Evolutionary conservation across 2,113 vertebrate genomes (phyloP).

Genomic region (Pipra filicauda): DNA sequence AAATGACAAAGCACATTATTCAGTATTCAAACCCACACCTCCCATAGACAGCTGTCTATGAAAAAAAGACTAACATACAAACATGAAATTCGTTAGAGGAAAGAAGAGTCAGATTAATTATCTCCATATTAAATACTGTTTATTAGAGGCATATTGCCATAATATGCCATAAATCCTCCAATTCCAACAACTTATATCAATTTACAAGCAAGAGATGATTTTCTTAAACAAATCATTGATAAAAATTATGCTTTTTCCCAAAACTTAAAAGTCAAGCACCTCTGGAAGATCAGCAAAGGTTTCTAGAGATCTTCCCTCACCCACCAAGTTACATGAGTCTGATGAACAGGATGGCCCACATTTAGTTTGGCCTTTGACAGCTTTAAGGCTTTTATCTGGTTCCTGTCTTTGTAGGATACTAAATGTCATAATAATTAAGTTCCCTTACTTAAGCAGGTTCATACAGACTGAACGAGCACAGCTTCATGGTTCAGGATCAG

Average conservation of each 20-base stretch:
- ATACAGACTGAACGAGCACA: neutral
- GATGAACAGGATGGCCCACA: neutral
- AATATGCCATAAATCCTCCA: neutral
- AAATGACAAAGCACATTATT: neutral
- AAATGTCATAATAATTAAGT: neutral
- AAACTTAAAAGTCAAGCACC: neutral
- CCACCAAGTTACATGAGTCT: neutral
- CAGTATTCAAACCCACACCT: neutral
- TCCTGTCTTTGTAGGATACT: too few species aligned
- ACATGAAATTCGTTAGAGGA: neutral
- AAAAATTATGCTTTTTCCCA: neutral
- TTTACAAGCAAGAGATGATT: neutral
- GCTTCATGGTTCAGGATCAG: neutral
- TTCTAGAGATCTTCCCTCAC: neutral
- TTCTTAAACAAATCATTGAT: neutral
- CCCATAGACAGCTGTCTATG: neutral
- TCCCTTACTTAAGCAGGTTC: neutral
- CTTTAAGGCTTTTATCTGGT: neutral
- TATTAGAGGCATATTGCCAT: neutral
- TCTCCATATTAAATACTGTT: neutral
- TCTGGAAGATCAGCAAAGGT: neutral
- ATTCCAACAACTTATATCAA: neutral
- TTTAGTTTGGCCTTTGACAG: neutral
- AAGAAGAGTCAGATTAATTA: neutral
- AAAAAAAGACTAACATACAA: neutral